Conservation (phyloP, 2,113 vertebrate genomes). For the Noturus placidus region DNA sequence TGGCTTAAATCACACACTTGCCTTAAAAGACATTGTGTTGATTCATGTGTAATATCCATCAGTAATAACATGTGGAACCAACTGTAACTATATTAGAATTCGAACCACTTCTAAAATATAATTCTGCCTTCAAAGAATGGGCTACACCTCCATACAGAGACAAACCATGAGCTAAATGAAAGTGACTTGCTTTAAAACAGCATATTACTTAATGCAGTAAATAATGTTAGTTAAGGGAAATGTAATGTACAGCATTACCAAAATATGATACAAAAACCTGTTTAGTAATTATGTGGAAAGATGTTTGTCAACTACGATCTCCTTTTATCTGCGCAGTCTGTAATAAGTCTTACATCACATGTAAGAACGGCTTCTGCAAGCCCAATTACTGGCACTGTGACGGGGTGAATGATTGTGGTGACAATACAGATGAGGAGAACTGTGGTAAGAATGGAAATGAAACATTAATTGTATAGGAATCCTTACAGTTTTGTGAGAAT, state of each 20-base stretch:
- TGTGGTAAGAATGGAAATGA: conserved; percentile 76
- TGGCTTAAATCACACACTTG: neutral
- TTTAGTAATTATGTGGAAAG: neutral
- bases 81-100: neutral
- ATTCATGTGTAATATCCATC: neutral
- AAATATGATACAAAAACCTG: neutral
- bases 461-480: neutral
- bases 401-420: conserved; percentile 81
- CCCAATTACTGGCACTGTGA: conserved; percentile 86
- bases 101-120: neutral
- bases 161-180: neutral
- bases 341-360: conserved; percentile 74
- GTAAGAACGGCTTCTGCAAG: conserved; percentile 81
- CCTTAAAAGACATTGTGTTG: neutral
- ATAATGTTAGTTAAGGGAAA: neutral
- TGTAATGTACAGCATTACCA: neutral
- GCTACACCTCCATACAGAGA: neutral
- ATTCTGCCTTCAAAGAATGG: neutral
- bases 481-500: neutral
- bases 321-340: conserved; percentile 64
- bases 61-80: neutral
- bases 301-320: conserved; percentile 6
- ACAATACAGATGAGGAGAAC: conserved; percentile 79
- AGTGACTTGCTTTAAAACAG: neutral
- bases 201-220: neutral